Percentiles rank a stretch among this genome's conserved stretches.
phyloP scores from a whole-genome alignment of 2,888 invertebrate species.

The Drosophila acutilabella region DNA sequence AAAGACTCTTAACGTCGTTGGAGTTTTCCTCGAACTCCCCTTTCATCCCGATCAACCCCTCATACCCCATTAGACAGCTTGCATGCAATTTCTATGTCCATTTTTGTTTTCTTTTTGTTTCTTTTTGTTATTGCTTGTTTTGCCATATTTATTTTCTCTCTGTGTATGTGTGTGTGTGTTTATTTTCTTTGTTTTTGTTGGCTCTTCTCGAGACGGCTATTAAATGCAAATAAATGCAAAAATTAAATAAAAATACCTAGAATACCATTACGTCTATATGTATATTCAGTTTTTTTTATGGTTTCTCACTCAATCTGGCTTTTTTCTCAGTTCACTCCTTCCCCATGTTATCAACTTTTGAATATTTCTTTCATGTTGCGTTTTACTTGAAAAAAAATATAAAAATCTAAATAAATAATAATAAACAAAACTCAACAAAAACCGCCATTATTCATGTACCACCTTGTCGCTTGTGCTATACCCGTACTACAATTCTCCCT shows the following conservation, averaged over 20 bases:
- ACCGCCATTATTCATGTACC: constrained; percentile 59
- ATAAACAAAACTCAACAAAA: constrained; percentile 52
- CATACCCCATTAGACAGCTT: constrained; percentile 30
- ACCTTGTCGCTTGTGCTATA: constrained; percentile 55
- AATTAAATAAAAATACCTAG: constrained; percentile 71
- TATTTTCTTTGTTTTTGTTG: constrained; percentile 32
- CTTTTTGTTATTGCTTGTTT: constrained; percentile 22
- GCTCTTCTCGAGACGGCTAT: constrained; percentile 38
- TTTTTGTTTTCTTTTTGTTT: constrained; percentile 5
- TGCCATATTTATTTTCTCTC: constrained; percentile 34
- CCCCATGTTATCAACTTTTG: constrained; percentile 49
- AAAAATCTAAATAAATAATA: constrained; percentile 48
- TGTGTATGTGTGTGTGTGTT: constrained; percentile 14
- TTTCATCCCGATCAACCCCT: not conserved
- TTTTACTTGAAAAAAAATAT: constrained; percentile 42
- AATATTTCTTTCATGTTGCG: constrained; percentile 69
- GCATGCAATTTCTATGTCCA: constrained; percentile 64
- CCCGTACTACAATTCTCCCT: constrained; percentile 40
- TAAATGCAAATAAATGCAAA: constrained; percentile 69
- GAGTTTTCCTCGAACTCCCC: not conserved
- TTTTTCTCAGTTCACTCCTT: constrained; percentile 19
- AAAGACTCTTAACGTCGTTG: constrained; percentile 9
- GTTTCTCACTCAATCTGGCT: constrained; percentile 43
- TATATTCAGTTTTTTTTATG: constrained; percentile 44
- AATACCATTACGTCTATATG: constrained; percentile 58